These are phyloP conservation scores for Drosophila flavopinicola DNA, from an alignment of 2,888 invertebrate genomes.

Conservation along the genomic window DNA sequence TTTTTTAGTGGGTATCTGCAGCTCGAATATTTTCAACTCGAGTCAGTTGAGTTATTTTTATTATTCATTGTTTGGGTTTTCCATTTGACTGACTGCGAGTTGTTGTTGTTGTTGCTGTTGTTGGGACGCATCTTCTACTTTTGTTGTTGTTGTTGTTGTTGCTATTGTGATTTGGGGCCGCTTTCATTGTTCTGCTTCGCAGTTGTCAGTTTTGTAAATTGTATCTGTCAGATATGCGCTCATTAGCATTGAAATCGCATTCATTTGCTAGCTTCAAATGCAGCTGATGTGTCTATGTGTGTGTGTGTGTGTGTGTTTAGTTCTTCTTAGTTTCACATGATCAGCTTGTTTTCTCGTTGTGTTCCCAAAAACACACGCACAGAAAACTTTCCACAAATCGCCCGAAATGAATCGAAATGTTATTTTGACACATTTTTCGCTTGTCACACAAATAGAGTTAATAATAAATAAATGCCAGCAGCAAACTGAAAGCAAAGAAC, in stretches of 20 bases:
- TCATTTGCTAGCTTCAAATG: slow-evolving; percentile 33
- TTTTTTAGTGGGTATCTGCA: slow-evolving; percentile 8
- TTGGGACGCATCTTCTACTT: slow-evolving; percentile 29
- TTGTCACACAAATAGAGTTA: slow-evolving; percentile 67
- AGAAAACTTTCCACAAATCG: slow-evolving; percentile 38
- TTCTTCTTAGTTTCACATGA: slow-evolving; percentile 12
- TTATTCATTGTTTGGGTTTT: slow-evolving; percentile 45
- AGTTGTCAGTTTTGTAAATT: slow-evolving; percentile 75
- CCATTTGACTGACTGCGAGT: slow-evolving; percentile 53
- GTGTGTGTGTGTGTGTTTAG: too few species aligned
- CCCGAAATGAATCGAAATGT: slow-evolving; percentile 44
- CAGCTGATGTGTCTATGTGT: slow-evolving; percentile 26
- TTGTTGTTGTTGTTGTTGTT: slow-evolving; percentile 11
- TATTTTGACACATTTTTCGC: slow-evolving; percentile 60
- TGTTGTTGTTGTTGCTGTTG: slow-evolving; percentile 15
- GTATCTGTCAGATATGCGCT: slow-evolving; percentile 77
- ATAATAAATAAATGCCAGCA: slow-evolving; percentile 67
- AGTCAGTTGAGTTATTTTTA: not conserved
- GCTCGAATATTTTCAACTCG: not conserved
- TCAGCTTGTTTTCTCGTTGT: slow-evolving; percentile 18
- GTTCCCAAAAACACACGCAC: not conserved
- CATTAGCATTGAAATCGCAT: slow-evolving; percentile 77
- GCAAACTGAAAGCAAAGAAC: not conserved
- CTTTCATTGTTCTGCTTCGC: slow-evolving; percentile 44
- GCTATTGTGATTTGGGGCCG: slow-evolving; percentile 23